A percentile compares a stretch with the other conserved stretches of the same genome.
These are phyloP conservation scores for Epinotia ramella DNA, from an alignment of 2,888 invertebrate genomes.

Conservation along the genomic window DNA sequence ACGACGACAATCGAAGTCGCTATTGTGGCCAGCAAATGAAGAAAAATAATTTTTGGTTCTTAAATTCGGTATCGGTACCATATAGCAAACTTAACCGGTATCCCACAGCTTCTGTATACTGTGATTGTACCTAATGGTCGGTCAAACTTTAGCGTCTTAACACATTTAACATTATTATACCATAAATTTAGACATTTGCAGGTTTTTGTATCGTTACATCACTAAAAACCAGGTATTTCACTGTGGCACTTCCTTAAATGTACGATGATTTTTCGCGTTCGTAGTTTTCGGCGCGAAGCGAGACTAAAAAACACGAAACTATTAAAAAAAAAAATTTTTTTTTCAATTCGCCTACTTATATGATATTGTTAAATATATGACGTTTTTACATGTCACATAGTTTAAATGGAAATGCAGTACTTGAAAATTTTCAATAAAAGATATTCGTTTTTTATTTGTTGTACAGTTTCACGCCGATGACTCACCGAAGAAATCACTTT, in stretches of 20 bases:
- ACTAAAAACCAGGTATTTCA: slow-evolving; percentile 63
- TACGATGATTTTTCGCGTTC: slow-evolving; percentile 1
- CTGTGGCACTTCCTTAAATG: slow-evolving; percentile 54
- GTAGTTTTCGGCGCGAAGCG: slow-evolving; percentile 11
- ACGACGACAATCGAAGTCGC: background rate
- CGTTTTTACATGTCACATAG: background rate
- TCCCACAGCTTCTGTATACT: slow-evolving; percentile 48
- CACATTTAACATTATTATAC: slow-evolving; percentile 35
- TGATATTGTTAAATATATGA: background rate
- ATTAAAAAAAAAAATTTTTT: background rate
- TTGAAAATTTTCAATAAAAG: background rate
- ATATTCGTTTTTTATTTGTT: background rate
- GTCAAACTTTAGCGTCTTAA: slow-evolving; percentile 23
- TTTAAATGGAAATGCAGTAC: background rate
- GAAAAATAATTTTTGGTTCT: background rate
- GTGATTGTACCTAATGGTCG: slow-evolving; percentile 23
- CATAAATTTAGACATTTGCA: slow-evolving; percentile 55
- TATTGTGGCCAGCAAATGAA: background rate
- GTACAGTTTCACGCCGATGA: background rate
- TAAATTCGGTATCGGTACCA: slow-evolving; percentile 28
- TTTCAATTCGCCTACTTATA: background rate
- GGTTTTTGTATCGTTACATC: slow-evolving; percentile 56
- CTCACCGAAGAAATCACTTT: slow-evolving; percentile 20
- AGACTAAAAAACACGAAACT: background rate
- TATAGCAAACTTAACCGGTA: slow-evolving; percentile 14